Base-by-base conservation (phyloP, 2,113 vertebrate species). In the Cathartes aura region DNA sequence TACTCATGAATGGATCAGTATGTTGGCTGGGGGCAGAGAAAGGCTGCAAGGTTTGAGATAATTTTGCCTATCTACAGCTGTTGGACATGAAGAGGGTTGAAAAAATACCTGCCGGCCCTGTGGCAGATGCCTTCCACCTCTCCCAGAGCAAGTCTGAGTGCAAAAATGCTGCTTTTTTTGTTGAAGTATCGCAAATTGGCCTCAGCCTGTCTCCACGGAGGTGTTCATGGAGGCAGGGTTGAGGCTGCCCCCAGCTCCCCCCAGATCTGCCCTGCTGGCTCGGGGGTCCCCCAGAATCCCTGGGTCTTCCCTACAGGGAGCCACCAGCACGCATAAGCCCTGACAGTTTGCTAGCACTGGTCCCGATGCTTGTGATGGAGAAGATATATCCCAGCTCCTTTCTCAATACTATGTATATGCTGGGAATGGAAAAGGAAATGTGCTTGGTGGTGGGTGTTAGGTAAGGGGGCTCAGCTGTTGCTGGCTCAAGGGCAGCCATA, bases 251-350 rank as follows among this genome's bases (percentile, higher is more conserved):
- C 13, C 29, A 47, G 9, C 11, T 75, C 9, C 5, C 10, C 11
- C 4, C 13, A 8, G 3, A 15, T 21, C 22, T 56, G 5, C n/a
- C 27, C 42, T 50, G 22, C 36, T 48, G 58, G 22, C 13, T 8
- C 4, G 0, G 30, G 9, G 3, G 3, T 8, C 23, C 19, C 40
- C 27, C 8, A 15, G 11, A 56, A 3, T 2, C 7, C 8, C 6
- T 1, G 2, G 2, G 2, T 75, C 40, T 43, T 38, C 32, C 47
- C 34, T 29, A 14, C 12, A n/a, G 38, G 22, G 47, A 68, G 15
- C 40, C 50, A 29, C 45, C 12, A 66, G 76, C 30, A 60, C 1
- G 2, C 10, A 4, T 18, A 29, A 94, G 30, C 18, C n/a, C 66
- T 45, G 30, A 20, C 3, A 74, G 19, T 48, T 47, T 70, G 14